phyloP scores from a whole-genome alignment of 2,888 invertebrate genomes.

The Xylocampa areola region DNA sequence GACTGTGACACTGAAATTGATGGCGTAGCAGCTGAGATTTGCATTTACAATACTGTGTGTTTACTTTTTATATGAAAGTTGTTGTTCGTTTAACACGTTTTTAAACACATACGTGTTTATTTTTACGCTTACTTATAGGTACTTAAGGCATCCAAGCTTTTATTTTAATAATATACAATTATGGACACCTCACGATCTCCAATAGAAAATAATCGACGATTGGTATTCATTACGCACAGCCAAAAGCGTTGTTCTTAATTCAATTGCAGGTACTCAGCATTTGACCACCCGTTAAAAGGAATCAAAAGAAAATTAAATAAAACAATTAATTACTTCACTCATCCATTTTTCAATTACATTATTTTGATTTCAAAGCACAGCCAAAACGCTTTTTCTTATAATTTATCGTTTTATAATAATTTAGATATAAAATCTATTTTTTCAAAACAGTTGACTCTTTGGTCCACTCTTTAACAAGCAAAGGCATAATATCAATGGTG shows the following conservation, averaged over 20 bases:
- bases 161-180: constrained; percentile 42
- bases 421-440: constrained; percentile 79
- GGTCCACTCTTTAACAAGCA: constrained; percentile 87
- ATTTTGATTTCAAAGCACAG: constrained; percentile 84
- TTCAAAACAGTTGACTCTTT: constrained; percentile 85
- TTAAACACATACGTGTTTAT: constrained; percentile 10
- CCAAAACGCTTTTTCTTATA: constrained; percentile 80
- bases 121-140: constrained; percentile 35
- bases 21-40: constrained; percentile 13
- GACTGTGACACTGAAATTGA: constrained; percentile 22
- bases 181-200: constrained; percentile 43
- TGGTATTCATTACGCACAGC: constrained; percentile 48
- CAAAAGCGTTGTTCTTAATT: constrained; percentile 50
- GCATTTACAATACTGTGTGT: constrained; percentile 14
- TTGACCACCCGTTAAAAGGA: constrained; percentile 58
- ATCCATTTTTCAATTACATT: constrained; percentile 50
- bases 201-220: constrained; percentile 45
- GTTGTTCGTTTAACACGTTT: constrained; percentile 17
- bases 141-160: constrained; percentile 55
- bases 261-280: constrained; percentile 43
- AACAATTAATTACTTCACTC: constrained; percentile 42
- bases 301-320: constrained; percentile 23
- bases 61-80: constrained; percentile 3
- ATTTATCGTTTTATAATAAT: constrained; percentile 70
- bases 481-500: constrained; percentile 79